Evolutionary conservation across 2,797 vertebrate species (phyloP).

Genomic region (Halcyon badia): DNA sequence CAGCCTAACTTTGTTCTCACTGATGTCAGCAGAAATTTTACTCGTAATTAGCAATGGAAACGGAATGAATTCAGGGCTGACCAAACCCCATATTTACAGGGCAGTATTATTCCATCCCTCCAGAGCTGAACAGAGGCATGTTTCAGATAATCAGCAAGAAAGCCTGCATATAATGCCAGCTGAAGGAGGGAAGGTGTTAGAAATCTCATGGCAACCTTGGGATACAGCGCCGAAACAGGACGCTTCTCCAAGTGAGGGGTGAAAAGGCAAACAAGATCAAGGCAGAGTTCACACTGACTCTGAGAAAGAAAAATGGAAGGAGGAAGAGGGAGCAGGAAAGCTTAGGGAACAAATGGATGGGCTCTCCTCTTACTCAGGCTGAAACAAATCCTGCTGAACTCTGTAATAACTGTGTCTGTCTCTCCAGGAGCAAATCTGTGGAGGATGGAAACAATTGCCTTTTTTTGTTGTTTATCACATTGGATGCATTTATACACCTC

Average conservation of each 20-base stretch:
- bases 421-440: not conserved
- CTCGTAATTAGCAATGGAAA: not conserved
- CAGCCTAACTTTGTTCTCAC: not conserved
- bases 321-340: not conserved
- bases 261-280: not conserved
- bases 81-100: not conserved
- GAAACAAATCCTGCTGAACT: not conserved
- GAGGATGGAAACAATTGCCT: not conserved
- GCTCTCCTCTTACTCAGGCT: not conserved
- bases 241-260: not conserved
- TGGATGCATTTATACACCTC: not conserved
- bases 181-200: rapidly evolving
- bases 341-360: not conserved
- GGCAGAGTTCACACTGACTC: not conserved
- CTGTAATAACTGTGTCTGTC: not conserved
- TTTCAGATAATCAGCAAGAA: not conserved
- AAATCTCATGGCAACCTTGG: not conserved
- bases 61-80: not conserved
- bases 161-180: not conserved
- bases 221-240: not conserved
- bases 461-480: not conserved
- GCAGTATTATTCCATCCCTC: not conserved
- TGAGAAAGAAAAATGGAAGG: not conserved
- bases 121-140: not conserved
- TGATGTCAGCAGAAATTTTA: not conserved